Conservation (phyloP, 2,888 invertebrate genomes). For the Idaea dimidiata region DNA sequence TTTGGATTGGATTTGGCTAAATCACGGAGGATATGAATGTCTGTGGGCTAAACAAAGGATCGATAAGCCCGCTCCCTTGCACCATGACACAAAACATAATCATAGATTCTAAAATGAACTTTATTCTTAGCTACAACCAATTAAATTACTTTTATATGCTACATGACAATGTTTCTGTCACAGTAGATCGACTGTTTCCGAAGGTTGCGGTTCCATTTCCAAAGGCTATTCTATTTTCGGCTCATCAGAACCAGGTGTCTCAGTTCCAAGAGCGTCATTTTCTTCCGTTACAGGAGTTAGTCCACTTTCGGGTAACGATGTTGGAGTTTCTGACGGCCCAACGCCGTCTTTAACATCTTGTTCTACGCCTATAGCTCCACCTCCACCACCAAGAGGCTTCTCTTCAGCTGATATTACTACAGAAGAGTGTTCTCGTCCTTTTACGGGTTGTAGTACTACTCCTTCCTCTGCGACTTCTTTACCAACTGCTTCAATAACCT, state of each 20-base stretch:
- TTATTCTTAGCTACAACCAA: neutral
- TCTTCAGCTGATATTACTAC: neutral
- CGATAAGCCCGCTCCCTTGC: too few relatives aligned
- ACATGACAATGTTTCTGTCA: neutral
- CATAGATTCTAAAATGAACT: neutral
- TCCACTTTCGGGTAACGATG: neutral
- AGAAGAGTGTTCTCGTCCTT: conserved; percentile 8
- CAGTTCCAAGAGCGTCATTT: neutral
- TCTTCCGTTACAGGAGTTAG: neutral
- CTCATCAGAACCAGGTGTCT: neutral
- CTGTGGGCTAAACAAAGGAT: too few relatives aligned
- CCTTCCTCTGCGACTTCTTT: conserved; percentile 17
- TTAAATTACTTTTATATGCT: neutral
- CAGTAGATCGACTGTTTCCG: neutral
- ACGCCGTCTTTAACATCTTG: neutral
- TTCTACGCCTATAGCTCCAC: neutral
- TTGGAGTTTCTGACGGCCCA: neutral
- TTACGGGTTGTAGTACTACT: conserved; percentile 20
- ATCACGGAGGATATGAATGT: too few relatives aligned
- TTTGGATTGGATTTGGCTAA: too few relatives aligned
- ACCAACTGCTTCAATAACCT: conserved; percentile 8
- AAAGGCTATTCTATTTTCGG: neutral
- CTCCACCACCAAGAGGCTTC: too few relatives aligned
- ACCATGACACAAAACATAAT: too few relatives aligned
- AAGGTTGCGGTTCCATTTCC: neutral